A percentile compares a stretch with the other conserved stretches of the same genome.
These are phyloP conservation scores for Artemisiospiza belli DNA, from an alignment of 2,113 vertebrate genomes.

Conservation along the genomic window DNA sequence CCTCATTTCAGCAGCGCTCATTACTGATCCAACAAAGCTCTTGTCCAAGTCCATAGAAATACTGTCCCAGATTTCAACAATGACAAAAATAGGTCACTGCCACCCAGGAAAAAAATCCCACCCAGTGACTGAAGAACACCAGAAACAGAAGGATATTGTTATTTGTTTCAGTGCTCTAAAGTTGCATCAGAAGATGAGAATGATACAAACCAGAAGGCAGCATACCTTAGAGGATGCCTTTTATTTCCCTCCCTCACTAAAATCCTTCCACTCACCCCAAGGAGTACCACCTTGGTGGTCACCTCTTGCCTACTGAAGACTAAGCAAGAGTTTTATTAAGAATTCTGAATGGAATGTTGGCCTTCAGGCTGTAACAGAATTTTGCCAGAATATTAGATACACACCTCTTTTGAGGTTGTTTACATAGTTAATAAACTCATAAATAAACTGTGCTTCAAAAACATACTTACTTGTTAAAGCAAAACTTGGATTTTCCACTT, in stretches of 20 bases:
- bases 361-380: background rate
- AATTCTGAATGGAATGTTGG: background rate
- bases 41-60: background rate
- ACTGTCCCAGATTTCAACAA: conserved; percentile 7
- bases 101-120: background rate
- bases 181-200: background rate
- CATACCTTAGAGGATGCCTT: background rate
- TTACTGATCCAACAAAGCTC: conserved; percentile 19
- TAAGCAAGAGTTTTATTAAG: background rate
- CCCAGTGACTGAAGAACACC: background rate
- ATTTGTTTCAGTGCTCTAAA: background rate
- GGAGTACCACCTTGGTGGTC: background rate
- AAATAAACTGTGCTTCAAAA: conserved; percentile 19
- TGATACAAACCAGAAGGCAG: background rate
- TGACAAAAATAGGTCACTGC: background rate
- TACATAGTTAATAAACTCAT: background rate
- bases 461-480: conserved; percentile 91
- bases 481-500: conserved; percentile 96
- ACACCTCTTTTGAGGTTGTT: background rate
- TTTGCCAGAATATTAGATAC: background rate
- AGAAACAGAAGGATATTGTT: background rate
- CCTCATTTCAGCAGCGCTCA: background rate
- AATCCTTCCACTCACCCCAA: background rate
- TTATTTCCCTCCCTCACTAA: background rate
- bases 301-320: background rate